These are phyloP conservation scores for Oreotrochilus melanogaster DNA, from an alignment of 2,113 vertebrate species.

Conservation along the genomic window DNA sequence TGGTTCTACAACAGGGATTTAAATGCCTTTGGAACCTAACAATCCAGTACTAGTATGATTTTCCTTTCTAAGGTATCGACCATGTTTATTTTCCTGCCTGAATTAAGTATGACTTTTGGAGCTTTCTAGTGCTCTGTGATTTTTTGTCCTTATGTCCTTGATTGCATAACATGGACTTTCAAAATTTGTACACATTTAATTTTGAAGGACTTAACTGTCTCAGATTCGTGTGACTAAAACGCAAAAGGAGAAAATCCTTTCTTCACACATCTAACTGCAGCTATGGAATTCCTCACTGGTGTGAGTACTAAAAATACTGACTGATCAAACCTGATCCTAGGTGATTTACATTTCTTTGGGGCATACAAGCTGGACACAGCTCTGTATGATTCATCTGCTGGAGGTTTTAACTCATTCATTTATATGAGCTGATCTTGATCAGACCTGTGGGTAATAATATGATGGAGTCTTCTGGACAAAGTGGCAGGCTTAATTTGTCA, in stretches of 20 bases:
- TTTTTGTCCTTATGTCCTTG: neutral
- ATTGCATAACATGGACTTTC: neutral
- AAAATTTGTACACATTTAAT: neutral
- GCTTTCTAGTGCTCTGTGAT: neutral
- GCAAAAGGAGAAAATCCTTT: neutral
- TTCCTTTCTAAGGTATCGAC: neutral
- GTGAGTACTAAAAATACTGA: neutral
- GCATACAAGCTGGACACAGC: neutral
- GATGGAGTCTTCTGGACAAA: too few relatives aligned
- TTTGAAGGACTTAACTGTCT: neutral
- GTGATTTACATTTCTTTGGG: neutral
- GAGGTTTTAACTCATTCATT: neutral
- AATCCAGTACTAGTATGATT: neutral
- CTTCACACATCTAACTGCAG: neutral
- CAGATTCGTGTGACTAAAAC: neutral
- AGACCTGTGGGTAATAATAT: neutral
- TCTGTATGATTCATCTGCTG: neutral
- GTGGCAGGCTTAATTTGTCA: too few relatives aligned
- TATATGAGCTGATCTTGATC: neutral
- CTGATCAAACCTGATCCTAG: neutral
- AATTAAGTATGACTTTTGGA: neutral
- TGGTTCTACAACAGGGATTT: neutral
- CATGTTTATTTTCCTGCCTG: neutral
- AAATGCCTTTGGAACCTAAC: neutral
- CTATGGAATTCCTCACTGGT: neutral